Conservation (phyloP, 2,797 vertebrate genomes). For the Carduelis carduelis region DNA sequence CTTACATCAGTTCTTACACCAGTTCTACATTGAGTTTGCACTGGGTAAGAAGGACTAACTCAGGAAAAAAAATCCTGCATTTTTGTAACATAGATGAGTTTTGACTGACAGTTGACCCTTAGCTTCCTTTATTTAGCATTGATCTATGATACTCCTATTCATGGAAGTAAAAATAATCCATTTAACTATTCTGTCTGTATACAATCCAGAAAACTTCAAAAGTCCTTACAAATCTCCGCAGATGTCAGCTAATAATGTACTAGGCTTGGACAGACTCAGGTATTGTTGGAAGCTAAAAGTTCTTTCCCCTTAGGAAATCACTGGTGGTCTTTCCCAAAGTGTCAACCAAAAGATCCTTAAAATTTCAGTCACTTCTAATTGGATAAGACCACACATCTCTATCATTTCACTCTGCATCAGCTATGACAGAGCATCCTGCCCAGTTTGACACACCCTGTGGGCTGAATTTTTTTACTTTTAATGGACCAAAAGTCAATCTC, state of each 20-base stretch:
- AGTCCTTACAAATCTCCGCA: background rate
- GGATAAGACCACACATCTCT: background rate
- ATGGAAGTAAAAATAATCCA: slow-evolving; percentile 30
- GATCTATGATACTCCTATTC: background rate
- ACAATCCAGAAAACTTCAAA: background rate
- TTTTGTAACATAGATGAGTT: slow-evolving; percentile 25
- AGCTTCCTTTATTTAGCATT: slow-evolving; percentile 5
- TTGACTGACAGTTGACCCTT: slow-evolving; percentile 38
- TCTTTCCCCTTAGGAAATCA: slow-evolving; percentile 4
- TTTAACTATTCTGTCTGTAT: background rate
- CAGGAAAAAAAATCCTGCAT: background rate
- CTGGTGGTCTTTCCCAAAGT: background rate
- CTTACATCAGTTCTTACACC: background rate
- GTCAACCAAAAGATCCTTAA: background rate
- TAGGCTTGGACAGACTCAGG: background rate
- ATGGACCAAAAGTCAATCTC: background rate
- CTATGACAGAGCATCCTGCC: background rate
- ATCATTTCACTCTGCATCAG: background rate
- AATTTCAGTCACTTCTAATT: slow-evolving; percentile 14
- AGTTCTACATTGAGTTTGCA: background rate
- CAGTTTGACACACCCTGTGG: background rate
- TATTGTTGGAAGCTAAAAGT: background rate
- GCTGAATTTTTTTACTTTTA: background rate
- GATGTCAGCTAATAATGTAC: background rate
- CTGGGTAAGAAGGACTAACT: background rate